phyloP scores from a whole-genome alignment of 2,797 vertebrate genomes.

The Astyanax mexicanus region DNA sequence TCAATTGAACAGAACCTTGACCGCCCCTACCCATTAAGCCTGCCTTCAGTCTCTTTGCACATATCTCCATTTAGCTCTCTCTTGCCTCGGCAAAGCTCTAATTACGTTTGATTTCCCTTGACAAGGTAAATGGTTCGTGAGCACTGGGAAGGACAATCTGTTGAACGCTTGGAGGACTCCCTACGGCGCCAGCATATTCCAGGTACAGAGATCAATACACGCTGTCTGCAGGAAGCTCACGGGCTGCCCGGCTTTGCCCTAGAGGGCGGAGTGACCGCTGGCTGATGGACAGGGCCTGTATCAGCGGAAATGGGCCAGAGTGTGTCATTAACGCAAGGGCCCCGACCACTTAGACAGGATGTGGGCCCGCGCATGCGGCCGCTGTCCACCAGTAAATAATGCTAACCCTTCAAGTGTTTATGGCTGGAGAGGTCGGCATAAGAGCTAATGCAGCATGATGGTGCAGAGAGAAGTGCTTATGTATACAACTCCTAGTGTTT shows the following conservation, averaged over 20 bases:
- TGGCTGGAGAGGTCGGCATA: slow-evolving; percentile 46
- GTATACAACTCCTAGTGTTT: slow-evolving; percentile 37
- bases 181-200: slow-evolving; percentile 88
- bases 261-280: slow-evolving; percentile 76
- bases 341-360: slow-evolving; percentile 61
- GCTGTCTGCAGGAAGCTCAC: slow-evolving; percentile 73
- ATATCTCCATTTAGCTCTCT: slow-evolving; percentile 50
- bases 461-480: slow-evolving; percentile 47
- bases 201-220: slow-evolving; percentile 73
- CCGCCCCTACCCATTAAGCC: slow-evolving; percentile 36
- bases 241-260: slow-evolving; percentile 61
- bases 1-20: slow-evolving; percentile 47
- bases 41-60: slow-evolving; percentile 58
- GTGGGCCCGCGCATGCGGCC: slow-evolving; percentile 30
- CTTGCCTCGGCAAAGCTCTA: slow-evolving; percentile 47
- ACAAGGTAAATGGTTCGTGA: slow-evolving; percentile 88
- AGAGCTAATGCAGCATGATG: slow-evolving; percentile 50
- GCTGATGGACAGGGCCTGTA: slow-evolving; percentile 70
- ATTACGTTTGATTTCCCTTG: slow-evolving; percentile 69
- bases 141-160: slow-evolving; percentile 87
- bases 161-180: slow-evolving; percentile 88
- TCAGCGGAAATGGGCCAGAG: slow-evolving; percentile 78
- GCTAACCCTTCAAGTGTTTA: slow-evolving; percentile 60
- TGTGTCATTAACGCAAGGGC: slow-evolving; percentile 56
- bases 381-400: slow-evolving; percentile 60